phyloP scores from a whole-genome alignment of 1,140 invertebrate genomes.

The Acromyrmex echinatior region DNA sequence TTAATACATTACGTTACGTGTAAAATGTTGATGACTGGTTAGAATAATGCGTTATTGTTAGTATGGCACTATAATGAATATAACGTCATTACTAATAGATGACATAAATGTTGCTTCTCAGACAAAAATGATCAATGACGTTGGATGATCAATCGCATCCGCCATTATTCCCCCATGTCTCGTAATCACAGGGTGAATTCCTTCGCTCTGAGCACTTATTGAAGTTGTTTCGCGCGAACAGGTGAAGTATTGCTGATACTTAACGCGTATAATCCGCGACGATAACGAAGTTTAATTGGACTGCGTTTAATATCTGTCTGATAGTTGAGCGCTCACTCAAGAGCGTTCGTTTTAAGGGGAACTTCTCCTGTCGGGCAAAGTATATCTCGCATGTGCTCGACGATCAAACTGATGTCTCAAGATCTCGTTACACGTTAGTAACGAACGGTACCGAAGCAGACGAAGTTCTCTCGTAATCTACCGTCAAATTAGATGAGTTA shows the following conservation, averaged over 20 bases:
- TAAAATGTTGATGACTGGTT: not conserved
- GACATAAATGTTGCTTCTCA: constrained; percentile 23
- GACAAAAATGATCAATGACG: constrained; percentile 42
- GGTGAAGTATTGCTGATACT: constrained; percentile 38
- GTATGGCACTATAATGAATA: not conserved
- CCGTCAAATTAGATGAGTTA: constrained; percentile 57
- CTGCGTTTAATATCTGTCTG: constrained; percentile 56
- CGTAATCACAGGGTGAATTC: constrained; percentile 26
- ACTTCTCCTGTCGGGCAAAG: constrained; percentile 38
- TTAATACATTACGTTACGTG: not conserved
- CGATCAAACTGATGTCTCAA: constrained; percentile 61
- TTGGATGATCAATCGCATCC: constrained; percentile 36
- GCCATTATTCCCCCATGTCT: constrained; percentile 16
- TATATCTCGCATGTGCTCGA: constrained; percentile 50
- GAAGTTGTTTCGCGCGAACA: constrained; percentile 14
- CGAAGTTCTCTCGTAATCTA: constrained; percentile 51
- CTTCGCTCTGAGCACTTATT: constrained; percentile 11
- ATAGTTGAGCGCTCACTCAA: constrained; percentile 21
- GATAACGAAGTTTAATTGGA: constrained; percentile 46
- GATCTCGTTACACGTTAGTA: constrained; percentile 52
- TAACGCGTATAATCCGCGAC: constrained; percentile 45
- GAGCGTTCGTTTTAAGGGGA: constrained; percentile 34
- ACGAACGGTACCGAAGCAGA: constrained; percentile 18
- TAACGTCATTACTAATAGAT: constrained; percentile 6
- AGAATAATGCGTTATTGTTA: constrained; percentile 21